A percentile compares a stretch with the other conserved stretches of the same genome.
Conservation (phyloP, 2,113 vertebrate genomes). For the Neopipo cinnamomea region DNA sequence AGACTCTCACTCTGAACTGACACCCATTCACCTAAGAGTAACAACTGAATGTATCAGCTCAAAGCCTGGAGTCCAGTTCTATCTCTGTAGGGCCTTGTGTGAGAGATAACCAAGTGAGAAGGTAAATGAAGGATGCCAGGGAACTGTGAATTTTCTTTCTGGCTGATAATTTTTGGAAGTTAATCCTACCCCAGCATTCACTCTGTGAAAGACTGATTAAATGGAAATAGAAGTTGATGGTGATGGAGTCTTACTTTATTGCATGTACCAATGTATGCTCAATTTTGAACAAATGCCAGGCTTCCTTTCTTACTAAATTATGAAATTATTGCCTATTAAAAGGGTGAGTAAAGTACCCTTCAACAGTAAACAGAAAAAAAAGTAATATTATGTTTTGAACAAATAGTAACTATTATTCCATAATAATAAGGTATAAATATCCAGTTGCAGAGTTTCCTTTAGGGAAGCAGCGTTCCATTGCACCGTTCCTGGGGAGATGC, state of each 20-base stretch:
- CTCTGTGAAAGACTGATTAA: background rate
- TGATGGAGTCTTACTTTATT: background rate
- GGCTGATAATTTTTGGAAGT: background rate
- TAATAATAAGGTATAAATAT: background rate
- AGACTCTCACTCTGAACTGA: background rate
- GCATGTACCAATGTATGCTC: background rate
- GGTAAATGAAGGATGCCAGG: background rate
- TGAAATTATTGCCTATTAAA: background rate
- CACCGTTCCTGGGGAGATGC: background rate
- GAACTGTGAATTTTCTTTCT: background rate
- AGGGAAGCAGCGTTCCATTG: background rate
- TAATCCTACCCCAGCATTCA: background rate
- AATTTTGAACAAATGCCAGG: background rate
- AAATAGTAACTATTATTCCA: background rate
- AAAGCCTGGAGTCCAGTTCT: background rate
- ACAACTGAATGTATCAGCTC: background rate
- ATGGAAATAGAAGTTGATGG: background rate
- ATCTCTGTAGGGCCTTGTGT: background rate
- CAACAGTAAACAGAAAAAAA: background rate
- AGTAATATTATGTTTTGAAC: background rate
- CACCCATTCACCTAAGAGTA: background rate
- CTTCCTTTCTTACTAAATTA: background rate
- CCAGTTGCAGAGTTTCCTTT: background rate
- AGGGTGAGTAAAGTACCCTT: background rate
- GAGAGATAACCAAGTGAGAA: background rate